Percentiles rank a stretch among this genome's conserved stretches.
These are phyloP conservation scores for Kryptolebias marmoratus DNA, from an alignment of 2,113 vertebrate genomes.

Conservation along the genomic window DNA sequence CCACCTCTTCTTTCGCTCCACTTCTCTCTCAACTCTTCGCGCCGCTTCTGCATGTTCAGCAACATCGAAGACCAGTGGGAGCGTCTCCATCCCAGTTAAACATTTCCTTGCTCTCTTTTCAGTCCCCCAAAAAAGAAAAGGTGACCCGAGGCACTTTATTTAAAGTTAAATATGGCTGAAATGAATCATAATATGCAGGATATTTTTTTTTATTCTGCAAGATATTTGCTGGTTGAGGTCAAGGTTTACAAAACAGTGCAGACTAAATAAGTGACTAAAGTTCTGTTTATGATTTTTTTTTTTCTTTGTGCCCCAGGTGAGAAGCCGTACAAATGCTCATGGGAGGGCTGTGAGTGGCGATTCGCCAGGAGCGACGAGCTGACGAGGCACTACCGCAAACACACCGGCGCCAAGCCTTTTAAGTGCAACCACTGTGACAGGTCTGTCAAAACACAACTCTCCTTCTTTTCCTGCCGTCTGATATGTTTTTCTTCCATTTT, in stretches of 20 bases:
- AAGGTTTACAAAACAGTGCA: not conserved
- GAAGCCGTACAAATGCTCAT: conserved; percentile 99
- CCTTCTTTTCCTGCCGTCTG: conserved; percentile 12
- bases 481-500: conserved; percentile 26
- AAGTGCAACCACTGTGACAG: conserved; percentile 99
- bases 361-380: conserved; percentile 99
- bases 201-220: not conserved
- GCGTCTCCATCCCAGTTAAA: conserved; percentile 49
- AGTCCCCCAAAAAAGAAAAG: conserved; percentile 17
- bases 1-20: conserved; percentile 38
- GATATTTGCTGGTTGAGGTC: not conserved
- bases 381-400: conserved; percentile 99
- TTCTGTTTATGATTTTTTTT: conserved; percentile 41
- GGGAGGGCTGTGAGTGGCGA: conserved; percentile 86
- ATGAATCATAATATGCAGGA: conserved; percentile 3
- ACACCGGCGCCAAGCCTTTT: conserved; percentile 99
- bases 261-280: conserved; percentile 35
- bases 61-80: conserved; percentile 59
- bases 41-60: conserved; percentile 71
- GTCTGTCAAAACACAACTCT: conserved; percentile 76
- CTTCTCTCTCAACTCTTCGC: conserved; percentile 42
- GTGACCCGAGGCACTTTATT: conserved; percentile 6
- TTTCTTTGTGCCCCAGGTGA: conserved; percentile 81
- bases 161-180: not conserved
- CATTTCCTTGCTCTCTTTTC: conserved; percentile 28